These are phyloP conservation scores for Procavia capensis DNA, from an alignment of 2,113 vertebrate genomes.

Conservation along the genomic window DNA sequence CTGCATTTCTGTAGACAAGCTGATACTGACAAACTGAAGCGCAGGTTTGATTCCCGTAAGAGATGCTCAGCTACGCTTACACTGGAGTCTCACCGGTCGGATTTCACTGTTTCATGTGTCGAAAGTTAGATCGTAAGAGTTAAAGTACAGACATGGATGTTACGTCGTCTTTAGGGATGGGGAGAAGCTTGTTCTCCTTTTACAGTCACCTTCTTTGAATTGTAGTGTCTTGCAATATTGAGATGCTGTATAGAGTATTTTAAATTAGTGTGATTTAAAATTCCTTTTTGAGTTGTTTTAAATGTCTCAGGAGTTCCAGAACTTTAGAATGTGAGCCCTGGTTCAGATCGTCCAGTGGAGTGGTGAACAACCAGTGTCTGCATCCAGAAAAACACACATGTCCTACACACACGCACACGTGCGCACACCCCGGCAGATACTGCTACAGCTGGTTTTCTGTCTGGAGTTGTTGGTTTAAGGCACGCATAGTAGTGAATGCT, in stretches of 20 bases:
- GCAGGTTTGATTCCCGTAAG: background rate
- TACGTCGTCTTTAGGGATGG: background rate
- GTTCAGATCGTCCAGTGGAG: background rate
- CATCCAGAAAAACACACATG: background rate
- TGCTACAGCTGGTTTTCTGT: background rate
- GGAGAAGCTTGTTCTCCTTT: background rate
- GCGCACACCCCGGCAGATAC: background rate
- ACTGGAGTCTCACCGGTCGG: background rate
- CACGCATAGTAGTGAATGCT: background rate
- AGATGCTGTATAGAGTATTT: background rate
- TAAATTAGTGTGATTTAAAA: constrained; percentile 36
- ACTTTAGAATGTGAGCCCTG: background rate
- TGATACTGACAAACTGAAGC: background rate
- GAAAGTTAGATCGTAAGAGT: constrained; percentile 29
- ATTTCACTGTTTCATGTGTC: background rate
- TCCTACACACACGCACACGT: too few species aligned
- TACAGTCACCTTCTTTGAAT: constrained; percentile 45
- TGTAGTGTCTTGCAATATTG: background rate
- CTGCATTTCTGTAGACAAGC: background rate
- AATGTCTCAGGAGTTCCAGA: background rate
- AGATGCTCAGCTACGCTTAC: background rate
- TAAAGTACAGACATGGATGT: background rate
- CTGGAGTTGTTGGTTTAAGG: background rate
- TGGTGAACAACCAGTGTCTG: constrained; percentile 1
- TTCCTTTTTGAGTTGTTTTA: constrained; percentile 14